Evolutionary conservation across 2,113 vertebrate genomes (phyloP), one percentile per base, ranked within the genome.

Genomic region (Pimephales promelas): DNA sequence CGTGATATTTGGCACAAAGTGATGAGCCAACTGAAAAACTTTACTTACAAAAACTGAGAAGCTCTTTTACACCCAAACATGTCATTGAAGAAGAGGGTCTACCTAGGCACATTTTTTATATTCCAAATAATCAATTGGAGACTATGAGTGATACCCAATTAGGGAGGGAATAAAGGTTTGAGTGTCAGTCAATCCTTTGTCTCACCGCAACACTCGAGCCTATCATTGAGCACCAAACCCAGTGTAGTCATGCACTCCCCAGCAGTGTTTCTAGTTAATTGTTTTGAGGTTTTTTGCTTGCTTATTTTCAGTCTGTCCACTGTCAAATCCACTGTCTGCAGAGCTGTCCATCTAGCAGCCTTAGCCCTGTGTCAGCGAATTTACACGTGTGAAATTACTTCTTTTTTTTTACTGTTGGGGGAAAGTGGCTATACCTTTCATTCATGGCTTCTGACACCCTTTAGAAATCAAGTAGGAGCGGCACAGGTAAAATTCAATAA

Each of bases 111-210:
- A 31, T 31, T 31, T 31, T 31, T 31, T 2, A 31, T 31, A 31
- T 2, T 31, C 31, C 1, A 31, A 31, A 31, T 31, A 31, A 31
- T 31, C 31, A 31, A 31, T 31, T 31, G 31, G 2, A 31, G 31
- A 31, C 31, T 31, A 31, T 31, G 31, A 31, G 31, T 31, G 34
- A 70, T 40, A 10, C 34, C 3, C 66, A 70, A 6, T 70, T 70
- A 40, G 22, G 40, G 66, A 70, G 66, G 34, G 66, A 70, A 36
- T 40, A 70, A n/a, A 34, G 18, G 66, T 68, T 40, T 68, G 64
- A 36, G 18, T 8, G 3, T 36, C 66, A 70, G 34, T 70, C 31
- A 70, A n/a, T 70, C 34, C 10, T 22, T 68, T 3, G 18, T 68
- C 31, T 40, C 20, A 70, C 66, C 3, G 3, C 18, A 2, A 40